A percentile compares a stretch with the other conserved stretches of the same genome.
Conservation (phyloP, 2,888 invertebrate genomes). For the Quadriops clusia region DNA sequence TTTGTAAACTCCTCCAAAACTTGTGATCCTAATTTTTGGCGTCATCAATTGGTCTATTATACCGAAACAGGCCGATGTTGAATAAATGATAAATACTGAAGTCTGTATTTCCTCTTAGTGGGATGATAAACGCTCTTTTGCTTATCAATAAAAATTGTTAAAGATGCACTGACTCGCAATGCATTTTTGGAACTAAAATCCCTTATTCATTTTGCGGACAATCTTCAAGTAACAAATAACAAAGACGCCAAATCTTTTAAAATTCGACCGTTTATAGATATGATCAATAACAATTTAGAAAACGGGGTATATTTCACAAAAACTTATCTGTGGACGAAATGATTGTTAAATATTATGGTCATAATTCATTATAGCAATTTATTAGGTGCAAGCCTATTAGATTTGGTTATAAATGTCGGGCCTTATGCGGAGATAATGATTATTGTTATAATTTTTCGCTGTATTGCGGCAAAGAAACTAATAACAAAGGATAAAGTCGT, state of each 20-base stretch:
- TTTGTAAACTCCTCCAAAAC: too few species aligned
- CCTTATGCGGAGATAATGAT: conserved; percentile 8
- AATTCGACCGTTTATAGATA: conserved; percentile 2
- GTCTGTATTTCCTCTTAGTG: too few species aligned
- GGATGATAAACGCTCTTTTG: too few species aligned
- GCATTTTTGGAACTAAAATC: conserved; percentile 15
- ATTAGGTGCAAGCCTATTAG: conserved; percentile 9
- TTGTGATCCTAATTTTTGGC: too few species aligned
- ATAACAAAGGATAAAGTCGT: too few species aligned
- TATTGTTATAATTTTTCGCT: conserved; percentile 13
- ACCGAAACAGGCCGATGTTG: too few species aligned
- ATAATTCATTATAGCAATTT: conserved; percentile 10
- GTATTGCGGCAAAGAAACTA: conserved; percentile 10
- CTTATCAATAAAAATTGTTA: too few species aligned
- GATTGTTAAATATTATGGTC: conserved; percentile 11
- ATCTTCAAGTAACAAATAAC: conserved; percentile 4
- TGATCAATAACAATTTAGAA: conserved; percentile 1
- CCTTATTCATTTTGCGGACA: conserved; percentile 13
- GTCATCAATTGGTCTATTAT: too few species aligned
- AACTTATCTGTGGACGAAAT: conserved; percentile 10
- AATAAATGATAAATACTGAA: too few species aligned
- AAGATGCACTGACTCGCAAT: conserved; percentile 10
- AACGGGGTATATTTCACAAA: conserved; percentile 5
- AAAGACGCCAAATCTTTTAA: conserved; percentile 5
- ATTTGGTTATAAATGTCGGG: conserved; percentile 12